phyloP scores from a whole-genome alignment of 1,140 invertebrate species.

The Aethina tumida region DNA sequence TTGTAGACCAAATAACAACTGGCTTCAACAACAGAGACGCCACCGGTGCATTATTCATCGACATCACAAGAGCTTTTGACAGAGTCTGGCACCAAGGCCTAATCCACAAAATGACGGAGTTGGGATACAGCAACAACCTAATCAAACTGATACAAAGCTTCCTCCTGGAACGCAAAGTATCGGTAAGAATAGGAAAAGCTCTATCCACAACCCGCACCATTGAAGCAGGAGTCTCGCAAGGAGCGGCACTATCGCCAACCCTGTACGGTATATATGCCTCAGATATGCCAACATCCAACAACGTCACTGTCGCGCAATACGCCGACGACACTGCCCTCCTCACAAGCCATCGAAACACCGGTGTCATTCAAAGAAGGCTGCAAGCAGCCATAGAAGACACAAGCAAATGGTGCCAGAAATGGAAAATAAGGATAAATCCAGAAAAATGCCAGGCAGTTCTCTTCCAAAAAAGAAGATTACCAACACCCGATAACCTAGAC shows the following conservation, averaged over 20 bases:
- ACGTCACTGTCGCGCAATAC: slow-evolving; percentile 11
- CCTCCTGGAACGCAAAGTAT: slow-evolving; percentile 17
- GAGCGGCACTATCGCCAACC: slow-evolving; percentile 7
- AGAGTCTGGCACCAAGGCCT: slow-evolving; percentile 26
- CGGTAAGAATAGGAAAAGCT: slow-evolving; percentile 12
- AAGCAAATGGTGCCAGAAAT: no score
- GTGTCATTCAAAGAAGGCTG: no score
- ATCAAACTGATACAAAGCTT: slow-evolving; percentile 16
- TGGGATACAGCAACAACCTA: slow-evolving; percentile 9
- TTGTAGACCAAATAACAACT: slow-evolving; percentile 28
- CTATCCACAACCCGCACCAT: slow-evolving; percentile 9
- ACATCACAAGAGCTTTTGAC: slow-evolving; percentile 29
- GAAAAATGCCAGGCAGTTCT: no score
- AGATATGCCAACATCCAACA: slow-evolving; percentile 8
- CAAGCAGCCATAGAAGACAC: no score
- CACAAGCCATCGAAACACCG: no score
- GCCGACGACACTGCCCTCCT: slow-evolving; percentile 27
- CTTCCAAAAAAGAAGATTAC: no score
- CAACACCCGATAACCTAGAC: no score
- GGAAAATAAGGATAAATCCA: no score
- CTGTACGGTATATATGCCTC: slow-evolving; percentile 13
- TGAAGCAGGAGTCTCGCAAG: slow-evolving; percentile 17
- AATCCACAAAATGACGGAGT: slow-evolving; percentile 21
- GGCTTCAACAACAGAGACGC: slow-evolving; percentile 27
- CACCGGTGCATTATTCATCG: slow-evolving; percentile 20